Conservation (phyloP, 2,113 vertebrate genomes). For the Puffinus mauretanicus region DNA sequence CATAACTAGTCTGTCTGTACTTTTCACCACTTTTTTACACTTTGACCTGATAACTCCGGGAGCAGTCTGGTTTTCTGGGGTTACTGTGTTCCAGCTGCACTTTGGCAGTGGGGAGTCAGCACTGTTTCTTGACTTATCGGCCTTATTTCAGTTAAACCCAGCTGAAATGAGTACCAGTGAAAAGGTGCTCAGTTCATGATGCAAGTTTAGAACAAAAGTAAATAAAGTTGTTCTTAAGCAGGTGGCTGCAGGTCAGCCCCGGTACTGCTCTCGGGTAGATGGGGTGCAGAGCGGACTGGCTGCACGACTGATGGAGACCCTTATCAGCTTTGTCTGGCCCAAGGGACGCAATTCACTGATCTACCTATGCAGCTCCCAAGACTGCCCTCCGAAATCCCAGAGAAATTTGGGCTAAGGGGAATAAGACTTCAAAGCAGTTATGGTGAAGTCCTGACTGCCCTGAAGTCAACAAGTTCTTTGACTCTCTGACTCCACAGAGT, state of each 20-base stretch:
- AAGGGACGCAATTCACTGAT: rapidly evolving
- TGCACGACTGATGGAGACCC: background rate
- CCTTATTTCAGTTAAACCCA: background rate
- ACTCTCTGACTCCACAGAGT: background rate
- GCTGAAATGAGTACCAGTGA: background rate
- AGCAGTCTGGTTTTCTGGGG: constrained; percentile 29
- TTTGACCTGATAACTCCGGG: constrained; percentile 9
- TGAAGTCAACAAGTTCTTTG: background rate
- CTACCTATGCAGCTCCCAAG: background rate
- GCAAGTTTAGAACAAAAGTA: background rate
- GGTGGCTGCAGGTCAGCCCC: background rate
- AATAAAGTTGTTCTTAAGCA: background rate
- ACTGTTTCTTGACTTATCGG: background rate
- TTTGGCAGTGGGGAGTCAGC: background rate
- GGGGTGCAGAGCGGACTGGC: background rate
- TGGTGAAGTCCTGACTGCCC: background rate
- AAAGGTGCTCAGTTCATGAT: background rate
- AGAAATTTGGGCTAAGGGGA: background rate
- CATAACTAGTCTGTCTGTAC: background rate
- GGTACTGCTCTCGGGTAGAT: rapidly evolving
- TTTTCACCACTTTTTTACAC: background rate
- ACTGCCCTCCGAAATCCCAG: background rate
- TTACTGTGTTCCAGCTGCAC: background rate
- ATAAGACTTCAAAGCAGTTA: background rate
- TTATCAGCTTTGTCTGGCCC: background rate